Evolutionary conservation across 2,113 vertebrate species (phyloP).

Genomic region (Nanorana parkeri): DNA sequence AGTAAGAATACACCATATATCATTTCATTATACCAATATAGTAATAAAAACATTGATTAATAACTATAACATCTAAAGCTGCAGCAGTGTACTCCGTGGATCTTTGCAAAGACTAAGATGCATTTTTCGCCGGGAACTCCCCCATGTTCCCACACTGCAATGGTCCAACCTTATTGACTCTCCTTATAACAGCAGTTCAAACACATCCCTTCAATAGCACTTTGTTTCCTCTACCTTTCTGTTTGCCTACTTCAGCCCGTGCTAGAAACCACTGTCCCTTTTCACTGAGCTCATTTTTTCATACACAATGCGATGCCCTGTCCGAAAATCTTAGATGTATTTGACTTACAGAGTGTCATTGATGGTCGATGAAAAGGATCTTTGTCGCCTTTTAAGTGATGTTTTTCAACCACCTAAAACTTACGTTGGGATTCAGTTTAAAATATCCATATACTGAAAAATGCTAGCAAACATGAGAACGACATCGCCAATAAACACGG

Average conservation of each 20-base stretch:
- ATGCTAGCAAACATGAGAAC: constrained; percentile 27
- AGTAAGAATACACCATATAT: no score
- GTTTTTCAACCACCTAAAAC: constrained; percentile 52
- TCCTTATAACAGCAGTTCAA: constrained; percentile 22
- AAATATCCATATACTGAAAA: constrained; percentile 38
- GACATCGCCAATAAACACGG: constrained; percentile 28
- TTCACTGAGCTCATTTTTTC: constrained; percentile 49
- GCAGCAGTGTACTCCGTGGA: not conserved
- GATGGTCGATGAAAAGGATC: constrained; percentile 43
- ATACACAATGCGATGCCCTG: constrained; percentile 51
- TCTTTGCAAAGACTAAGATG: constrained; percentile 12
- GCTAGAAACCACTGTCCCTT: constrained; percentile 39
- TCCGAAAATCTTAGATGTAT: constrained; percentile 43
- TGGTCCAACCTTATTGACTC: constrained; percentile 26
- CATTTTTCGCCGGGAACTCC: not conserved
- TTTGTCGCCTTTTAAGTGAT: constrained; percentile 47
- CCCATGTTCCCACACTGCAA: not conserved
- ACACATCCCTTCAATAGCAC: constrained; percentile 42
- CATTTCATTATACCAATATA: no score
- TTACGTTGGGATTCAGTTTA: constrained; percentile 7
- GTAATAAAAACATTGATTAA: no score
- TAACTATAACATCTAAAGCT: not conserved
- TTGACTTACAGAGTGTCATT: constrained; percentile 48
- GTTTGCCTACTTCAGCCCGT: constrained; percentile 39
- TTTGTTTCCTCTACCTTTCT: constrained; percentile 47